These are phyloP conservation scores for Sebastes cheni DNA, from an alignment of 2,797 vertebrate species.

Conservation along the genomic window DNA sequence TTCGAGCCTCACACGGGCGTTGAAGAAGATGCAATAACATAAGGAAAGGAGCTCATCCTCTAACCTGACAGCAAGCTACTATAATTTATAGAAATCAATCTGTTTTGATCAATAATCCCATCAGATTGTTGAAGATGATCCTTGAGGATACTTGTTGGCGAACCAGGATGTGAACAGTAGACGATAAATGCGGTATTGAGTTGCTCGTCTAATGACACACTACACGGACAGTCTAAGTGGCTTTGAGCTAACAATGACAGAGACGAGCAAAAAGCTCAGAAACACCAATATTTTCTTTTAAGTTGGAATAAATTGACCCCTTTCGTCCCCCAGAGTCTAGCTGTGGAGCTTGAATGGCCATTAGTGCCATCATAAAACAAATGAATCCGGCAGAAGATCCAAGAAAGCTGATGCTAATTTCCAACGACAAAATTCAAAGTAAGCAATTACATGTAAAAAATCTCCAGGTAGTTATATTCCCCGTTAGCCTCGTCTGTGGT, in stretches of 20 bases:
- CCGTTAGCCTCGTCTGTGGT: background rate
- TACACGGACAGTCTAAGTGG: conserved; percentile 10
- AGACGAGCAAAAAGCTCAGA: conserved; percentile 11
- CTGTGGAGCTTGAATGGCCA: conserved; percentile 30
- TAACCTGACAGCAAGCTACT: background rate
- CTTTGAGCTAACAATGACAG: conserved; percentile 27
- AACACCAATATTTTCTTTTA: conserved; percentile 33
- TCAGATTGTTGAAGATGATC: background rate
- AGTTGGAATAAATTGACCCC: conserved; percentile 56
- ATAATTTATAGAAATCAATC: background rate
- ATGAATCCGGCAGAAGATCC: conserved; percentile 34
- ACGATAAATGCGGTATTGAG: background rate
- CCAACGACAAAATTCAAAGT: conserved; percentile 40
- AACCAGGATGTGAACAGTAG: background rate
- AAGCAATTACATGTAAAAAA: conserved; percentile 45
- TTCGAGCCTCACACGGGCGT: background rate
- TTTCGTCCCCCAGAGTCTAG: conserved; percentile 28
- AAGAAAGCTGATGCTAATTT: conserved; percentile 51
- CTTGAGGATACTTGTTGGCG: background rate
- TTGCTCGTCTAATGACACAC: conserved; percentile 1
- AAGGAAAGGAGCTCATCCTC: background rate
- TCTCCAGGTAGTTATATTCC: background rate
- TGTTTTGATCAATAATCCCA: conserved; percentile 12
- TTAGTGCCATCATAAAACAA: conserved; percentile 51
- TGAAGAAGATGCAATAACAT: conserved; percentile 14